Evolutionary conservation across 2,888 invertebrate genomes (phyloP).

Genomic region (Leptura quadrifasciata): DNA sequence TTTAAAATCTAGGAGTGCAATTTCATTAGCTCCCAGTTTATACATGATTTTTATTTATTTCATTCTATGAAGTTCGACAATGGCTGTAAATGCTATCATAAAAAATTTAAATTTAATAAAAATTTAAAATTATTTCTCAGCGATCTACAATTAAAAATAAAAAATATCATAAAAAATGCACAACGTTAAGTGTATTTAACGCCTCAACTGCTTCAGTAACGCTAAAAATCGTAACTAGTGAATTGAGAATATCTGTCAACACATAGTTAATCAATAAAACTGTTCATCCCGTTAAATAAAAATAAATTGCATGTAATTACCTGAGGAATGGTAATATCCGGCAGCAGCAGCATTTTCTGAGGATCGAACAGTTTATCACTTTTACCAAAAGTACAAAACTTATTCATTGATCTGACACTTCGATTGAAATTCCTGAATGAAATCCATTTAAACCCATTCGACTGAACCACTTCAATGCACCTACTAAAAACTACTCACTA

Average conservation of each 20-base stretch:
- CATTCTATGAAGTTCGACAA: no score
- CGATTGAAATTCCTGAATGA: not conserved
- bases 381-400: conserved; percentile 67
- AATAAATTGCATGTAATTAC: conserved; percentile 56
- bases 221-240: no score
- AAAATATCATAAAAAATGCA: no score
- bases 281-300: not conserved
- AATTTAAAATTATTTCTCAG: no score
- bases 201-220: no score
- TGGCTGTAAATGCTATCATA: no score
- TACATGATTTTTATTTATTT: no score
- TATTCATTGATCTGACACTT: conserved; percentile 61
- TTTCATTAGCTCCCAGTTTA: no score
- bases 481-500: conserved; percentile 27
- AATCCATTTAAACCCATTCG: conserved; percentile 27
- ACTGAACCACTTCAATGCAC: conserved; percentile 3
- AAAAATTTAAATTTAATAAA: no score
- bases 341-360: conserved; percentile 67
- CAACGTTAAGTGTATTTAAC: no score
- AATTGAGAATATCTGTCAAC: not conserved
- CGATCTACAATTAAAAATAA: no score
- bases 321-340: conserved; percentile 70
- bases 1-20: no score
- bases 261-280: not conserved
- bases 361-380: conserved; percentile 64